Evolutionary conservation across 2,113 vertebrate species (phyloP), one percentile per base, ranked within the genome.

Genomic region (Oenanthe melanoleuca): DNA sequence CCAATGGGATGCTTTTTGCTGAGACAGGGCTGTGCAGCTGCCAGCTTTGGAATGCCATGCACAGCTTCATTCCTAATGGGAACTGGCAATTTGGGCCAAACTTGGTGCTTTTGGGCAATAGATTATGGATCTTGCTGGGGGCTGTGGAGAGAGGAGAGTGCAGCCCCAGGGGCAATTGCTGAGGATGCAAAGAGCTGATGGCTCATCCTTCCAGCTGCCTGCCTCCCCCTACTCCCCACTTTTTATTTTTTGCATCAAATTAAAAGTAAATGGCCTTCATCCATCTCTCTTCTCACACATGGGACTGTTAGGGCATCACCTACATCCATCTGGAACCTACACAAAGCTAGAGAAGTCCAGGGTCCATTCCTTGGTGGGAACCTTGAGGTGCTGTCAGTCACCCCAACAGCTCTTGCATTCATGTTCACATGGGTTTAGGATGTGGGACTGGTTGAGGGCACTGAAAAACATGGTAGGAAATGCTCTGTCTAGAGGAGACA

Each of bases 261-360:
- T 64, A 18, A 31, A 88, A 70, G 15, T 37, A 33, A 86, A 55
- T 20, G 19, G 12, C 57, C 42, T 90, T 65, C 9, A 42, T 23
- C 21, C 2, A 1, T 38, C 16, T 44, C 40, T 17, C 2, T 71
- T 34, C n/a, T 47, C 1, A 2, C 12, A 9, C 8, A 8, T 0
- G 2, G 65, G 33, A 18, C 34, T 14, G 7, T 31, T n/a, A 20
- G 44, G 24, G 28, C 44, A 70, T 86, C 80, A 66, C 40, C 40
- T 77, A 66, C 23, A 94, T 64, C 53, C 34, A 56, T 56, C 47
- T 71, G 20, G 21, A 79, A 56, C 80, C 67, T 64, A 34, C 53
- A 53, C 25, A 77, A 59, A 93, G 65, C 77, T 80, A 17, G 52
- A 50, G 60, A 61, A 93, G 44, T 81, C 64, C 0, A 0, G 52